These are phyloP conservation scores for Podarcis cretensis DNA, from an alignment of 2,113 vertebrate genomes.

Conservation along the genomic window DNA sequence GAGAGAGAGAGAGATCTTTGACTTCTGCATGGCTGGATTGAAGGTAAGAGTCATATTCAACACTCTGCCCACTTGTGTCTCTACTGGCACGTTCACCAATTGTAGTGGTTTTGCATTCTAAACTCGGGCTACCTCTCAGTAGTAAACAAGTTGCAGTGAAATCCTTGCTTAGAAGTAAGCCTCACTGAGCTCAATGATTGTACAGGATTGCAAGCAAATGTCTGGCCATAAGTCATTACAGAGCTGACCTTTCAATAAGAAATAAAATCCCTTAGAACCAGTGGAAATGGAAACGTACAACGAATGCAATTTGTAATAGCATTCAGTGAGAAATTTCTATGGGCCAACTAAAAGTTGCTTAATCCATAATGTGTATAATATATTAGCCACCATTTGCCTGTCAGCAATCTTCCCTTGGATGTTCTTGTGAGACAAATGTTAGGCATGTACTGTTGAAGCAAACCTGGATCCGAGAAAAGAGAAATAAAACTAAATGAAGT, in stretches of 20 bases:
- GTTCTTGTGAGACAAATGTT: neutral
- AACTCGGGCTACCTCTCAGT: neutral
- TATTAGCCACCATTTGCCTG: neutral
- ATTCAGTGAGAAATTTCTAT: neutral
- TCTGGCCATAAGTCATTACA: neutral
- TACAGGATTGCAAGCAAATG: neutral
- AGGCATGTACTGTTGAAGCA: neutral
- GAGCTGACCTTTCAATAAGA: neutral
- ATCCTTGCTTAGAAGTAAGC: neutral
- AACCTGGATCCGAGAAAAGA: neutral
- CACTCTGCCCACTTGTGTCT: slow-evolving; percentile 23
- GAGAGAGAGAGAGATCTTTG: no score
- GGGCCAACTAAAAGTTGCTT: neutral
- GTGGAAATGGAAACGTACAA: neutral
- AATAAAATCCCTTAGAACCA: neutral
- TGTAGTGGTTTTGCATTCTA: slow-evolving; percentile 39
- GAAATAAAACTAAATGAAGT: neutral
- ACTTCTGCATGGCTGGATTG: no score
- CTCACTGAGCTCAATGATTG: no score
- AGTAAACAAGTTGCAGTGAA: neutral
- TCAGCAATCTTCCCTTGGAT: neutral
- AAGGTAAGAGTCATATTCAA: no score
- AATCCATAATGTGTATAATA: neutral
- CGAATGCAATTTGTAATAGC: neutral
- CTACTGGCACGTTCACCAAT: slow-evolving; percentile 14